Evolutionary conservation across 2,888 invertebrate genomes (phyloP).

Genomic region (Lasioglossum villosulum): DNA sequence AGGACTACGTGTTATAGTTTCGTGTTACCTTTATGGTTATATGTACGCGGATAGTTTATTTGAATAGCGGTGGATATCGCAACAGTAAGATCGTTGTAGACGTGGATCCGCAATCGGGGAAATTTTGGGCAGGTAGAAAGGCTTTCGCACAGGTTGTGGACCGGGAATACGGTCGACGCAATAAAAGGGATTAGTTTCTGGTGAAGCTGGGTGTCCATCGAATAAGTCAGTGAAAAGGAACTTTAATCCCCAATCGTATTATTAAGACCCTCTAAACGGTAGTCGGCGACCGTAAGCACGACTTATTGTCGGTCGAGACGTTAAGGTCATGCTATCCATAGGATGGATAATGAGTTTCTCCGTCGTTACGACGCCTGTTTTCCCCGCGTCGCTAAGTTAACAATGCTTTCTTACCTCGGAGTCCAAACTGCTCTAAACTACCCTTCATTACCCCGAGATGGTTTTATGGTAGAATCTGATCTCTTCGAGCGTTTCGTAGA

Average conservation of each 20-base stretch:
- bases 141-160: no score
- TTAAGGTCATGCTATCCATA: background rate
- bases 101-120: background rate
- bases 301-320: no score
- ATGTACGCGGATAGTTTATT: no score
- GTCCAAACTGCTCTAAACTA: background rate
- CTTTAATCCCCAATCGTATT: conserved; percentile 46
- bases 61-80: no score
- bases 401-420: background rate
- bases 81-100: background rate
- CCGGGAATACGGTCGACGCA: conserved; percentile 31
- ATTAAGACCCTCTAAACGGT: conserved; percentile 33
- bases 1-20: background rate
- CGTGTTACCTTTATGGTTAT: background rate
- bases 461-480: background rate
- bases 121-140: background rate
- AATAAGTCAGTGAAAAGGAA: conserved; percentile 46
- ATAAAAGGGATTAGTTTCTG: conserved; percentile 49
- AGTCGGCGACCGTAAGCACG: background rate
- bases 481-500: no score
- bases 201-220: background rate
- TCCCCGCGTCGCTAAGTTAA: background rate
- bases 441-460: background rate
- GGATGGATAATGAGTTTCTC: conserved; percentile 20
- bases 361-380: background rate